Base-by-base conservation (phyloP, 1,140 invertebrate genomes). In the Zaprionus capensis region DNA sequence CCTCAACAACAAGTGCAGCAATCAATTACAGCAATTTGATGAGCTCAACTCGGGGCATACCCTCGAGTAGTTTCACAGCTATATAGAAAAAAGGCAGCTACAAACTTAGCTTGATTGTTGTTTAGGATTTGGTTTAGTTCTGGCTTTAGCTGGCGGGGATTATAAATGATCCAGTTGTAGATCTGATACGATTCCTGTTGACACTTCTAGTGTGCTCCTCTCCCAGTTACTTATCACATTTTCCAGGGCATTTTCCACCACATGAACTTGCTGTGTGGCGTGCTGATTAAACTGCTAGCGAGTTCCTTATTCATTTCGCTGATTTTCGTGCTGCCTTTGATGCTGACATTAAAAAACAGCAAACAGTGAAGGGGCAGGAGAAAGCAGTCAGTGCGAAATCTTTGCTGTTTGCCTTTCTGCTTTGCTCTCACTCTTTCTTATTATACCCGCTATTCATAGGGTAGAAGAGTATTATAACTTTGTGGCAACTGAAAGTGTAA, bases 1-100 rank as follows among this genome's bases (percentile, higher is more conserved):
- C 84, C 73, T 74, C 57, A 71, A 82, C 68, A 83, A 68, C 83
- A 87, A 80, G 75, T 73, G 67, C 78, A 79, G 46, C 81, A 83
- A 80, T 69, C 76, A 76, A 53, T 41, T 61, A 36, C 49, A 51
- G n/a, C 24, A 26, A 31, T 26, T 24, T 26, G 7, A 26, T n/a
- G 22, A 34, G 31, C 56, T 20, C 31, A 22, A 58, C 56, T 58
- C 12, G 11, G 12, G 11, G 4, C 3, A 58, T 58, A 36, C 56
- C 31, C 56, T 20, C n/a, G n/a, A 22, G 20, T 14, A 6, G 41
- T 17, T n/a, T 17, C 2, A n/a, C 9, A 22, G 9, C 20, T 49
- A 9, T 20, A 22, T 4, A 9, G 5, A 7, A 55, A 6, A 55
- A 7, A 28, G 38, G 0, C 34, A 36, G 34, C 9, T 38, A 38